Base-by-base conservation (phyloP, 2,113 vertebrate species). In the Myodes glareolus region DNA sequence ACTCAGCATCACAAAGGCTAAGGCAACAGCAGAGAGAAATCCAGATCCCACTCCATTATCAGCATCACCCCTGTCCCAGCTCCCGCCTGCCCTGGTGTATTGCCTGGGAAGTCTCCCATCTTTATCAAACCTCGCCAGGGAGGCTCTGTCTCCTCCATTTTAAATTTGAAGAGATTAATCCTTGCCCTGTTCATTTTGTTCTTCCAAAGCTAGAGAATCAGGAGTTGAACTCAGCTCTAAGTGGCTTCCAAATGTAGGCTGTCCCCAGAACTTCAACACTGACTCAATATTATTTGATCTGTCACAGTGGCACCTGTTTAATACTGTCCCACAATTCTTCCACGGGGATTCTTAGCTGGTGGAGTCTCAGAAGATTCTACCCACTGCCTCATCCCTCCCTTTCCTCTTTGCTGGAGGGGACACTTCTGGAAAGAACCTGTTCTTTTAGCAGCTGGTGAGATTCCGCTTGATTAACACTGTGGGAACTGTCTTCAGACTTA, bases 391-490 rank as follows among this genome's bases (percentile, higher is more conserved):
- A 4, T 73, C 16, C 27, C 29, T 58, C 85, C n/a, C n/a, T n/a
- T 45, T 90, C 58, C 25, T 12, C 0, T 50, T 84, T n/a, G 0
- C 45, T 33, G 13, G 4, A 33, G 17, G 21, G 23, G 86, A 52
- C 31, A 12, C 61, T 88, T 94, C n/a, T 47, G 50, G 31, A 87
- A 91, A 36, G 63, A 95, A 72, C 47, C 76, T 52, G 47, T 61
- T 67, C 36, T 87, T 68, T 91, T 96, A 90, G 77, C 91, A 87
- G 86, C 67, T 96, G 95, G 47, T 97, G 81, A 77, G 94, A 78
- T 52, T 97, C 94, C 88, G 95, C 42, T 96, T 95, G 80, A 7
- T 97, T 90, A 92, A 91, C 96, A 97, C 85, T 50, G 33, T 87
- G 96, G 72, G 86, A 92, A 80, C 95, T 91, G 95, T 93, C 94